These are phyloP conservation scores for Eulemur rubriventer DNA, from an alignment of 2,797 vertebrate genomes.

Conservation along the genomic window DNA sequence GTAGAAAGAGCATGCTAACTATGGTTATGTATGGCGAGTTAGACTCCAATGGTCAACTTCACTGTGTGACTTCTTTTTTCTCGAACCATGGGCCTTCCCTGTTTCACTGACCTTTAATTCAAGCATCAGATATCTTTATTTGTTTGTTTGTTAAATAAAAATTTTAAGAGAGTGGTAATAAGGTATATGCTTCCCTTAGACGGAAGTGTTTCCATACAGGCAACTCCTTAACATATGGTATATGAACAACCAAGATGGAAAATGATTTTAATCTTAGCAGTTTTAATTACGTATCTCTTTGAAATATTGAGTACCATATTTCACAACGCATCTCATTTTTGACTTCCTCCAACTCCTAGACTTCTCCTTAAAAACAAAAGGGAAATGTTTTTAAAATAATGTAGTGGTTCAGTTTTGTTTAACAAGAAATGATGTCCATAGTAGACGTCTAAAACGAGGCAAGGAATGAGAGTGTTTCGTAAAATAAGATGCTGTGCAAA, in stretches of 20 bases:
- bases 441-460: not conserved
- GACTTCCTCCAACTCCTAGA: not conserved
- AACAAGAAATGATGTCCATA: not conserved
- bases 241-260: constrained; percentile 16
- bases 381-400: not conserved
- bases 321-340: constrained; percentile 39
- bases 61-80: constrained; percentile 42
- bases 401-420: not conserved
- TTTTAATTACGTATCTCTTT: constrained; percentile 60
- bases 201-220: not conserved
- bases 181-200: constrained; percentile 26
- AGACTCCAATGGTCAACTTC: constrained; percentile 26
- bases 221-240: constrained; percentile 63
- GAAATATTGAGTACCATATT: constrained; percentile 28
- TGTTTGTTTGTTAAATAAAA: constrained; percentile 62
- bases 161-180: constrained; percentile 50
- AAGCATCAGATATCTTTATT: constrained; percentile 33
- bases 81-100: not conserved
- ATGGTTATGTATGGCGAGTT: constrained; percentile 63
- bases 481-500: not conserved
- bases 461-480: not conserved
- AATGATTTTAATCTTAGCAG: constrained; percentile 67
- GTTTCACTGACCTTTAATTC: constrained; percentile 59
- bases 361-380: constrained; percentile 25
- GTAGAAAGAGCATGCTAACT: constrained; percentile 74